These are phyloP conservation scores for Patella depressa DNA, from an alignment of 2,888 invertebrate genomes.

Conservation along the genomic window DNA sequence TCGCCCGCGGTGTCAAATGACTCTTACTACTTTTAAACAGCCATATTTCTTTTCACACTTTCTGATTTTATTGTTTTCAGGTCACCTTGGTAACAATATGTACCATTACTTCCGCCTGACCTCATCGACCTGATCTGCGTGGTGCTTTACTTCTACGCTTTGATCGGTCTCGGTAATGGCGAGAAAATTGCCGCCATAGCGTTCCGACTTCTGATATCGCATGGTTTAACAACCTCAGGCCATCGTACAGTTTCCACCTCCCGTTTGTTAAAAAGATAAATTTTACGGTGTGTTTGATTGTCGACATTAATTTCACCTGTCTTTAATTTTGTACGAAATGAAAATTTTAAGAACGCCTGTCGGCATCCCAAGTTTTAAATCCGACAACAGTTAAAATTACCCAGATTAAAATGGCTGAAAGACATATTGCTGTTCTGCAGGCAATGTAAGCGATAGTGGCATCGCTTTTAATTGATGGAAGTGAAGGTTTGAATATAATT, in stretches of 20 bases:
- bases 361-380: too few relatives aligned
- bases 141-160: conserved; percentile 19
- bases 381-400: too few relatives aligned
- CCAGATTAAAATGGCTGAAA: too few relatives aligned
- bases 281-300: neutral
- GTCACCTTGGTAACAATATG: conserved; percentile 12
- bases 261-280: conserved; percentile 7
- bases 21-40: neutral
- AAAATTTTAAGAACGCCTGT: neutral
- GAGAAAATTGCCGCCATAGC: neutral
- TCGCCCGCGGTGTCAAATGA: neutral
- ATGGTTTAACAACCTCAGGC: neutral
- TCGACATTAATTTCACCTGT: neutral
- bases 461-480: too few relatives aligned
- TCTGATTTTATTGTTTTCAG: conserved; percentile 9
- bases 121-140: conserved; percentile 19
- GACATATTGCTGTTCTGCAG: too few relatives aligned
- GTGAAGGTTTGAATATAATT: too few relatives aligned
- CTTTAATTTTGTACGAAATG: conserved; percentile 3
- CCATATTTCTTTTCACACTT: conserved; percentile 7
- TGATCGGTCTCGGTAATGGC: conserved; percentile 11
- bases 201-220: neutral
- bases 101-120: conserved; percentile 23
- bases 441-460: too few relatives aligned
- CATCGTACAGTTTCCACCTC: neutral